Percentiles rank a stretch among this genome's conserved stretches.
Evolutionary conservation across 2,888 invertebrate genomes (phyloP).

Genomic region (Leptura quadrifasciata): DNA sequence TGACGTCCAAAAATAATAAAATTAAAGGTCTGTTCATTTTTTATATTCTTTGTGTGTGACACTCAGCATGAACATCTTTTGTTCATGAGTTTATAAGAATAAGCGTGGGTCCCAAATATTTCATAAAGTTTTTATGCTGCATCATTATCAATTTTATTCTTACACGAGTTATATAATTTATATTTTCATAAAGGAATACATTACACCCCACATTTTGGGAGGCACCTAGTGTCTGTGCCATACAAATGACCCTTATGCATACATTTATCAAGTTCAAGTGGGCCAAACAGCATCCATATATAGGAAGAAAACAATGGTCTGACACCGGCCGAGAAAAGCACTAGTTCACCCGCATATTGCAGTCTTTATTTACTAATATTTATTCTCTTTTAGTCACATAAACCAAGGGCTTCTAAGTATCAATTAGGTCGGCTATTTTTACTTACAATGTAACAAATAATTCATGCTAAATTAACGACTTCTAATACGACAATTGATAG

Average conservation of each 20-base stretch:
- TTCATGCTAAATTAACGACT: no score
- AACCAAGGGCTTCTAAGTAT: background rate
- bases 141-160: slow-evolving; percentile 43
- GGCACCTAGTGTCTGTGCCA: slow-evolving; percentile 51
- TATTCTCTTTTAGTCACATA: slow-evolving; percentile 11
- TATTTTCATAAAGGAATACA: slow-evolving; percentile 59
- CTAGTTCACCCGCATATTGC: slow-evolving; percentile 48
- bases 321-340: slow-evolving; percentile 39
- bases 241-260: slow-evolving; percentile 59
- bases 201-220: slow-evolving; percentile 59
- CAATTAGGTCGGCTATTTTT: no score
- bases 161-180: slow-evolving; percentile 55
- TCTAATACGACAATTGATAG: no score
- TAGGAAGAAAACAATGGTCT: slow-evolving; percentile 51
- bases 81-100: slow-evolving; percentile 42
- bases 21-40: slow-evolving; percentile 29
- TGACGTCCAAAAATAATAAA: slow-evolving; percentile 44
- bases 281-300: slow-evolving; percentile 47
- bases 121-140: slow-evolving; percentile 43
- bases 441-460: no score
- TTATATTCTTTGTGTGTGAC: slow-evolving; percentile 39
- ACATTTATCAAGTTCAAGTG: slow-evolving; percentile 55
- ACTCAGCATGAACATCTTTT: slow-evolving; percentile 43
- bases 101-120: slow-evolving; percentile 44
- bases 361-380: slow-evolving; percentile 45